Conservation (phyloP, 64 coral and sea anemone species). For the Astreopora myriophthalma region DNA sequence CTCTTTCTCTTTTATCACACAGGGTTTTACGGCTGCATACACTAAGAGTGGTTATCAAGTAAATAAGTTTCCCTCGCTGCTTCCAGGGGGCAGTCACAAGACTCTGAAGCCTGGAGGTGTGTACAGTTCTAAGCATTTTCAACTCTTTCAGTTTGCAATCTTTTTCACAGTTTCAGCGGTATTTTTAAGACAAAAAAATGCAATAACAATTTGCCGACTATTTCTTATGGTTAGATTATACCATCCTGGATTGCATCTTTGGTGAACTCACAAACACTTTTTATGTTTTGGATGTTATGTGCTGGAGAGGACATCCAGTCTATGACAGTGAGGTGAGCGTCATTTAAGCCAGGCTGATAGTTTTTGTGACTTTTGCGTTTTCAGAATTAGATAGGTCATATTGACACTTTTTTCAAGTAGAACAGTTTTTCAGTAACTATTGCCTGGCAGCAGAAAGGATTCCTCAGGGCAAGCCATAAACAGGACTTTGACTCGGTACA, state of each 20-base stretch:
- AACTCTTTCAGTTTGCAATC: background rate
- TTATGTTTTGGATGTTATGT: constrained; percentile 94
- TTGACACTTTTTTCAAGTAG: too few relatives aligned
- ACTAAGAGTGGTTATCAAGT: constrained; percentile 82
- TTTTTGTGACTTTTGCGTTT: too few relatives aligned
- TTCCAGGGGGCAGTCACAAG: constrained; percentile 61
- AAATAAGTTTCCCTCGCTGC: constrained; percentile 66
- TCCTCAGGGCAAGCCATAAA: too few relatives aligned
- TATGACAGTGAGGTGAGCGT: constrained; percentile 92
- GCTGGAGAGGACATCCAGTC: constrained; percentile 95
- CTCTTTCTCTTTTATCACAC: background rate
- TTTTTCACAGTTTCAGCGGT: background rate
- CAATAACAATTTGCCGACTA: background rate
- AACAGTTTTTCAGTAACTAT: too few relatives aligned
- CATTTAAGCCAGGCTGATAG: background rate
- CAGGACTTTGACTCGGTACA: too few relatives aligned
- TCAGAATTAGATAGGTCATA: too few relatives aligned
- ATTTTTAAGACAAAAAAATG: too few relatives aligned
- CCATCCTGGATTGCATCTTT: constrained; percentile 96
- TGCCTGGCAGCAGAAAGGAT: too few relatives aligned
- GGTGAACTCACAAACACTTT: constrained; percentile 79
- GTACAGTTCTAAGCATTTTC: background rate
- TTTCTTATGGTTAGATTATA: constrained; percentile 77
- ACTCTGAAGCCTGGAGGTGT: constrained; percentile 70
- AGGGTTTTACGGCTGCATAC: constrained; percentile 71